phyloP scores from a whole-genome alignment of 2,888 invertebrate genomes.

The Automeris io region DNA sequence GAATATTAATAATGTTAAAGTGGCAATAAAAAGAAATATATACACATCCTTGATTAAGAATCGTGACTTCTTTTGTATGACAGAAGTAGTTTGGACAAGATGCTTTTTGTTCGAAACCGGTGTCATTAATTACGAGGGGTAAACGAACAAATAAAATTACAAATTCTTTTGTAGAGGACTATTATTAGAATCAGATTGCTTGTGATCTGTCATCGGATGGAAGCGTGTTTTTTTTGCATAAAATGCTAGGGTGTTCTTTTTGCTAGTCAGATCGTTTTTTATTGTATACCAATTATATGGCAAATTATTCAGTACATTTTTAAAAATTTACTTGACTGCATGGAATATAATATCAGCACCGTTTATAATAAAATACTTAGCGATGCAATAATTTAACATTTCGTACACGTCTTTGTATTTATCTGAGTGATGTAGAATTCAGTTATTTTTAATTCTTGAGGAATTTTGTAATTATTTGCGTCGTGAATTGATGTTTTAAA shows the following conservation, averaged over 20 bases:
- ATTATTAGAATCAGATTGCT: slow-evolving; percentile 12
- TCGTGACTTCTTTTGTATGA: neutral
- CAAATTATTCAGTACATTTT: slow-evolving; percentile 33
- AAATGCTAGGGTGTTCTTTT: slow-evolving; percentile 7
- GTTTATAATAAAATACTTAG: slow-evolving; percentile 28
- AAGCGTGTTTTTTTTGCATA: slow-evolving; percentile 5
- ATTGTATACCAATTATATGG: slow-evolving; percentile 29
- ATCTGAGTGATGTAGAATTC: slow-evolving; percentile 30
- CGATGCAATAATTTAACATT: slow-evolving; percentile 26
- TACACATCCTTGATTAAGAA: too few species aligned
- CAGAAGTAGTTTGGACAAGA: neutral
- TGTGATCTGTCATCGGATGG: slow-evolving; percentile 6
- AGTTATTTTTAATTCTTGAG: slow-evolving; percentile 30
- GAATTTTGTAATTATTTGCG: too few species aligned
- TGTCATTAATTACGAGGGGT: too few species aligned
- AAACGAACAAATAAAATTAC: neutral
- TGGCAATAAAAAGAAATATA: too few species aligned
- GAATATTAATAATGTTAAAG: too few species aligned
- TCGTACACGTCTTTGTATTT: slow-evolving; percentile 30
- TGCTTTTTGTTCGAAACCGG: too few species aligned
- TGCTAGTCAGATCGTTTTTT: slow-evolving; percentile 10
- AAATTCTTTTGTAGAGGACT: neutral
- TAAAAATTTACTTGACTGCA: slow-evolving; percentile 29
- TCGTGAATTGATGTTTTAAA: slow-evolving; percentile 16
- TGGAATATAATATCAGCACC: slow-evolving; percentile 35